Evolutionary conservation across 2,888 invertebrate genomes (phyloP).

Genomic region (Strigamia maritima): DNA sequence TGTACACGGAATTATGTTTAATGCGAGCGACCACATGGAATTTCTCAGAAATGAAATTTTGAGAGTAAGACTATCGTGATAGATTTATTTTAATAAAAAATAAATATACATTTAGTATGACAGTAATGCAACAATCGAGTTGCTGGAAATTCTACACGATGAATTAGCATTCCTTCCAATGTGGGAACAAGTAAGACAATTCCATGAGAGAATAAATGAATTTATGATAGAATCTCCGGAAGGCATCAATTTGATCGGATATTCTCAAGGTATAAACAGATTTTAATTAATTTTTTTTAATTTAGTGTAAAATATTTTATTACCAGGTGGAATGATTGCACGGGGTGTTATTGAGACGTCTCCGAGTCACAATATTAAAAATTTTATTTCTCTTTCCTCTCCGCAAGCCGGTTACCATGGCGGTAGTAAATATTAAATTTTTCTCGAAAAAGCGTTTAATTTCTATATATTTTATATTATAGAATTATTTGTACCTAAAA

Average conservation of each 20-base stretch:
- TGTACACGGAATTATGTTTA: conserved; percentile 7
- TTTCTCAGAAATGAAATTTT: not conserved
- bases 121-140: not conserved
- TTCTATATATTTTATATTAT: not conserved
- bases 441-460: not conserved
- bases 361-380: not conserved
- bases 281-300: not conserved
- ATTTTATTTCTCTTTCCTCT: not conserved
- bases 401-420: not conserved
- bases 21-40: not conserved
- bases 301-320: not conserved
- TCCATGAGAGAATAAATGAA: not conserved
- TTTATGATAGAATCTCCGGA: not conserved
- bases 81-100: not conserved
- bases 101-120: not conserved
- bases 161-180: not conserved
- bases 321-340: not conserved
- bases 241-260: not conserved
- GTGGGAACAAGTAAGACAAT: not conserved
- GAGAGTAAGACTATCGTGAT: not conserved
- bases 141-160: not conserved
- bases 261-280: not conserved
- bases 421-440: not conserved
- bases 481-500: not conserved
- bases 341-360: not conserved